Evolutionary conservation across 64 coral and sea anemone species (phyloP).

Genomic region (Dendrophyllia cribrosa): DNA sequence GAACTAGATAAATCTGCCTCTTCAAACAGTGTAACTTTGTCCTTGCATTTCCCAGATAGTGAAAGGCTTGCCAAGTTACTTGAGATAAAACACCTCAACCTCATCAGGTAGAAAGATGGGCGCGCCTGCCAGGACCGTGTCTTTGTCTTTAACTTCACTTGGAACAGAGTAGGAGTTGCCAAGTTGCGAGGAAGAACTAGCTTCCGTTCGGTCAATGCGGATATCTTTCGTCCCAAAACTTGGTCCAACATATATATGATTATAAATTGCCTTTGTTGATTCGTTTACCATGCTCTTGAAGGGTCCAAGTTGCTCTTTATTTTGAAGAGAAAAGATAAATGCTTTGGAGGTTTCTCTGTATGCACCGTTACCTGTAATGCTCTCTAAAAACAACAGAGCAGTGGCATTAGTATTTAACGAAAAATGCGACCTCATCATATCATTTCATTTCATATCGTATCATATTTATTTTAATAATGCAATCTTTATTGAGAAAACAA

Average conservation of each 20-base stretch:
- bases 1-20: no score
- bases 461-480: no score
- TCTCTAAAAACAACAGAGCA: neutral
- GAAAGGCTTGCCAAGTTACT: no score
- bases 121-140: neutral
- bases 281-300: neutral
- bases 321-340: constrained; percentile 16
- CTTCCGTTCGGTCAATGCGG: neutral
- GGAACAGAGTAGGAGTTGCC: neutral
- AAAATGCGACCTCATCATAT: no score
- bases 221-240: neutral
- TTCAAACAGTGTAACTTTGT: no score
- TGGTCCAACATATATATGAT: neutral
- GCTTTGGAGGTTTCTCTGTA: neutral
- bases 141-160: neutral
- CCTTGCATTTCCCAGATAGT: no score
- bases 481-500: no score
- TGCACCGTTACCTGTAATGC: neutral
- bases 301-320: neutral
- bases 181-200: neutral
- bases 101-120: neutral
- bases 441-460: no score
- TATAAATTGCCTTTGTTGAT: neutral
- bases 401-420: no score
- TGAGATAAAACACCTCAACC: neutral